Conservation (phyloP, 2,888 invertebrate genomes). For the Prionchulus punctatus region DNA sequence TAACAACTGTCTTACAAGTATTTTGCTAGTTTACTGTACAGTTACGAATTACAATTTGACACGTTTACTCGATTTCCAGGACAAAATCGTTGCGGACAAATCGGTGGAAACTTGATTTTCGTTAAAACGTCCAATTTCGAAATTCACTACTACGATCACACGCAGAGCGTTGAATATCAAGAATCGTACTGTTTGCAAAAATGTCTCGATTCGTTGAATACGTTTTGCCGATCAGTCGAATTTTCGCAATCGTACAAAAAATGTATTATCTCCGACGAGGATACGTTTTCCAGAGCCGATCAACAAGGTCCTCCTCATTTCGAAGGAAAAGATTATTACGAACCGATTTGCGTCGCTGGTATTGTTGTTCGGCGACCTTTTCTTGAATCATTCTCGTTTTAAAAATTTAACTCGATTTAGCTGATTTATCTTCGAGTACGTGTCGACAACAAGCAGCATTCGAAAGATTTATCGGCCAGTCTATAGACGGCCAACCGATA, state of each 20-base stretch:
- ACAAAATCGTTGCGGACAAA: constrained; percentile 30
- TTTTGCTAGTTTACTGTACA: neutral
- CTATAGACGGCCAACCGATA: constrained; percentile 28
- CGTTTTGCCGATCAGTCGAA: constrained; percentile 32
- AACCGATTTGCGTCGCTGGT: constrained; percentile 32
- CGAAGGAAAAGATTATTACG: constrained; percentile 30
- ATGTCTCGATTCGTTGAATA: constrained; percentile 31
- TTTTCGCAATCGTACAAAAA: constrained; percentile 29
- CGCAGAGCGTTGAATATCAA: constrained; percentile 29
- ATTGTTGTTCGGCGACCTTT: neutral
- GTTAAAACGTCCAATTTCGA: constrained; percentile 32
- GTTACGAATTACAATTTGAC: neutral
- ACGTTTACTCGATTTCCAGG: constrained; percentile 15
- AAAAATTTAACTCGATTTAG: constrained; percentile 15
- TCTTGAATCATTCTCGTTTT: neutral
- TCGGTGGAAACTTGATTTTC: constrained; percentile 30
- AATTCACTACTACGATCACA: constrained; percentile 31
- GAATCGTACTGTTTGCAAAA: constrained; percentile 31
- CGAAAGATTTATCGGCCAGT: constrained; percentile 28
- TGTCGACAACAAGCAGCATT: constrained; percentile 32
- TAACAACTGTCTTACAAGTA: constrained; percentile 40
- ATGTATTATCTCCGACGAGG: constrained; percentile 32
- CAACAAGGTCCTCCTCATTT: constrained; percentile 25
- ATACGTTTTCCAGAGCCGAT: constrained; percentile 31
- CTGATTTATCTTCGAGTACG: constrained; percentile 30